Evolutionary conservation across 1,140 invertebrate genomes (phyloP), one percentile per base, ranked within the genome.

Genomic region (Diorhabda carinulata): DNA sequence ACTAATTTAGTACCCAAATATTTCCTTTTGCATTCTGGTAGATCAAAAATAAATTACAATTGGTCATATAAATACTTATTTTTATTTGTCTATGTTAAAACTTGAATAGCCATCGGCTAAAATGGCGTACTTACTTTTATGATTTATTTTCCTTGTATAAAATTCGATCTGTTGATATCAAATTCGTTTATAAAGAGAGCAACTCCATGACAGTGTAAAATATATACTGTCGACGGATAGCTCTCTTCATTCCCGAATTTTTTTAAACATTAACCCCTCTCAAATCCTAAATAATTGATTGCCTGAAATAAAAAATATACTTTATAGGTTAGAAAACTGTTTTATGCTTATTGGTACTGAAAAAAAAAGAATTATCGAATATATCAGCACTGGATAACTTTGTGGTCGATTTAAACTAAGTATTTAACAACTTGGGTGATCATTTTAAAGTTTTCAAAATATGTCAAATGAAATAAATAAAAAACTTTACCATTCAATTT

Each of bases 221-320:
- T 81, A 80, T 80, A 85, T 87, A 89, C 87, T 89, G 87, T 89
- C 87, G 86, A 88, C 87, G 87, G 87, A 88, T 89, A 88, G 87
- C 87, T 89, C 87, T 89, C 87, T 89, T 89, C 84, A 87, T 86
- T 86, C 85, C 85, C 85, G 85, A 84, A 84, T 84, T 86, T 74
- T 43, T 41, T 3, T 42, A 60, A 60, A 60, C 6, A 56, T 56
- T 7, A 56, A 6, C 52, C n/a, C 6, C n/a, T n/a, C 52, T 7
- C 6, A n/a, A n/a, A 56, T 56, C 52, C 52, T 7, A 56, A 56
- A 56, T 56, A 2, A 56, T 7, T 56, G n/a, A 56, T 56, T 56
- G n/a, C 6, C 52, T 56, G 52, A 56, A 56, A 56, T 56, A 6
- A 56, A 56, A 7, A 6, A 56, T 6, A 56, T 7, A 56, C 25